These are phyloP conservation scores for Pantherophis guttatus DNA, from an alignment of 2,113 vertebrate genomes.

Conservation along the genomic window DNA sequence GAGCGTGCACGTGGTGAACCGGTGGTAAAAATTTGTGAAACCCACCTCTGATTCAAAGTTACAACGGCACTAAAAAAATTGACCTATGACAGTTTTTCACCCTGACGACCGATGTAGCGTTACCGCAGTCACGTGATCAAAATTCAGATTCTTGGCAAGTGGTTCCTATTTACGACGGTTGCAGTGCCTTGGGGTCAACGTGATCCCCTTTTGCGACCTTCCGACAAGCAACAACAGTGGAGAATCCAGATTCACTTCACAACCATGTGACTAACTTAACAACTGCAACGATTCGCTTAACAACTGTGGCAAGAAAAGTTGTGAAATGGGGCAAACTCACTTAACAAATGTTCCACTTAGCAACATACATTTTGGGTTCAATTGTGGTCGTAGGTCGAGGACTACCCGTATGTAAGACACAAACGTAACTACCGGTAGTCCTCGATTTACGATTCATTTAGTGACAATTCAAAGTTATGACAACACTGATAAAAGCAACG, in stretches of 20 bases:
- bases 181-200: background rate
- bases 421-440: too few relatives aligned
- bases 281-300: background rate
- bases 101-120: background rate
- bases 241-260: background rate
- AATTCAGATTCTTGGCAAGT: background rate
- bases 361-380: background rate
- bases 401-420: too few relatives aligned
- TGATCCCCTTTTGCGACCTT: background rate
- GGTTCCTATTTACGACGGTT: background rate
- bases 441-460: too few relatives aligned
- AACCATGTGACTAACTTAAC: background rate
- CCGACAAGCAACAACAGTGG: background rate
- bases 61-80: background rate
- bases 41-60: too few relatives aligned
- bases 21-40: too few relatives aligned
- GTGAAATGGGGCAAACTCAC: background rate
- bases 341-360: background rate
- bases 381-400: background rate
- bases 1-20: too few relatives aligned
- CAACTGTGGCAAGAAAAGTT: background rate
- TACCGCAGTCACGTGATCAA: background rate
- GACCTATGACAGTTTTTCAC: background rate
- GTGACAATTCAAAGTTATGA: too few relatives aligned
- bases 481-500: too few relatives aligned